A percentile compares a stretch with the other conserved stretches of the same genome.
Conservation (phyloP, 1,140 invertebrate species). For the Solen grandis region DNA sequence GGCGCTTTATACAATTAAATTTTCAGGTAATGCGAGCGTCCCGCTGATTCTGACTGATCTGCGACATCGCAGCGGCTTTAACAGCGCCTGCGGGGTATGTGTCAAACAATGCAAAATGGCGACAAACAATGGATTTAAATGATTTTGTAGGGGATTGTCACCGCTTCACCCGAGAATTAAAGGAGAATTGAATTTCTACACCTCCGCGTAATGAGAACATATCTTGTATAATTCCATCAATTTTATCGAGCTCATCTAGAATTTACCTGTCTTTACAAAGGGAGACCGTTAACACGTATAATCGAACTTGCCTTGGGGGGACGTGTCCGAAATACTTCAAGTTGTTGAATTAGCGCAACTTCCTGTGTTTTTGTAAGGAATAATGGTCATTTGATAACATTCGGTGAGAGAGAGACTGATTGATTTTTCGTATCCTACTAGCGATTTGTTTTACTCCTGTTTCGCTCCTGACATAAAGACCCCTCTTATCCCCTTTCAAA, state of each 20-base stretch:
- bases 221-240: constrained; percentile 30
- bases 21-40: constrained; percentile 29
- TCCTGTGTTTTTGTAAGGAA: constrained; percentile 31
- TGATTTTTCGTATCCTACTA: too few relatives aligned
- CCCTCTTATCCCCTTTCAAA: too few relatives aligned
- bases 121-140: constrained; percentile 33
- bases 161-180: constrained; percentile 14
- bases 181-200: constrained; percentile 50
- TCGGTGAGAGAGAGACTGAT: too few relatives aligned
- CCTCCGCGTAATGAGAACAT: constrained; percentile 37
- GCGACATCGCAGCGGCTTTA: neutral
- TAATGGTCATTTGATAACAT: too few relatives aligned
- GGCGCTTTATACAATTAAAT: constrained; percentile 12
- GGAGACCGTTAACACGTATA: constrained; percentile 38
- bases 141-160: constrained; percentile 35
- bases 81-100: neutral
- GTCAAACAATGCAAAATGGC: constrained; percentile 3
- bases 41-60: constrained; percentile 18
- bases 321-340: constrained; percentile 37
- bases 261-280: constrained; percentile 6
- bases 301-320: constrained; percentile 35
- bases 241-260: constrained; percentile 37
- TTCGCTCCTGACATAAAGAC: too few relatives aligned
- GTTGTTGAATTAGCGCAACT: constrained; percentile 10
- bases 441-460: too few relatives aligned